A percentile compares a stretch with the other conserved stretches of the same genome.
phyloP scores from a whole-genome alignment of 2,113 vertebrate genomes.

The Synchiropus splendidus region DNA sequence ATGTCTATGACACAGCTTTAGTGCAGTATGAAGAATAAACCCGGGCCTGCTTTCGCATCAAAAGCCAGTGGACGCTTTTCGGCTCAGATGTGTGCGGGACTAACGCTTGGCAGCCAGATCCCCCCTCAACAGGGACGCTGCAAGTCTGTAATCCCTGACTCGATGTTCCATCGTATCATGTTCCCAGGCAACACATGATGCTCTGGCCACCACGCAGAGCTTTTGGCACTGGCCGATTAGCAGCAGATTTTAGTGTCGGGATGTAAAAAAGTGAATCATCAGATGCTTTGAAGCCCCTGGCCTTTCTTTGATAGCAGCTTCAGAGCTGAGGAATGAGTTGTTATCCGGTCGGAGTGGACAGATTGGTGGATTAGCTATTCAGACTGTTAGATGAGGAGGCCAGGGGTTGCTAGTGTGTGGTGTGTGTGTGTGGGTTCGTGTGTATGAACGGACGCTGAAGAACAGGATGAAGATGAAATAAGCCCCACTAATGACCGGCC shows the following conservation, averaged over 20 bases:
- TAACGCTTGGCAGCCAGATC: neutral
- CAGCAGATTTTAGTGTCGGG: conserved; percentile 9
- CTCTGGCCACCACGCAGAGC: conserved; percentile 10
- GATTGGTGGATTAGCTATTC: conserved; percentile 20
- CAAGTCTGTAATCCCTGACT: conserved; percentile 8
- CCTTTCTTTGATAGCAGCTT: conserved; percentile 8
- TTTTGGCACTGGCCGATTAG: conserved; percentile 20
- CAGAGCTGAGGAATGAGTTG: too few relatives aligned
- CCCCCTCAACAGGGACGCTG: conserved; percentile 1
- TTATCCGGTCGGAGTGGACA: conserved; percentile 17
- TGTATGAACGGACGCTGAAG: conserved; percentile 19
- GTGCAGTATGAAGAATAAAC: too few relatives aligned
- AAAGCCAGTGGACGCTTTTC: conserved; percentile 6
- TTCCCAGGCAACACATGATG: conserved; percentile 20
- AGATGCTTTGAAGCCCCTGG: conserved; percentile 6
- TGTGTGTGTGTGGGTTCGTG: neutral
- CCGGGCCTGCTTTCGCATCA: neutral
- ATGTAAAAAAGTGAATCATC: conserved; percentile 12
- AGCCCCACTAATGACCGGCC: conserved; percentile 2
- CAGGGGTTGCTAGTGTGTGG: neutral
- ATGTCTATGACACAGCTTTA: too few relatives aligned
- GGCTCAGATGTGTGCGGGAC: neutral
- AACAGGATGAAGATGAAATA: conserved; percentile 1
- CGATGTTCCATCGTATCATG: conserved; percentile 4
- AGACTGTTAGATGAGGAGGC: conserved; percentile 8